Base-by-base conservation (phyloP, 2,888 invertebrate genomes). In the Drosophila siamana region DNA sequence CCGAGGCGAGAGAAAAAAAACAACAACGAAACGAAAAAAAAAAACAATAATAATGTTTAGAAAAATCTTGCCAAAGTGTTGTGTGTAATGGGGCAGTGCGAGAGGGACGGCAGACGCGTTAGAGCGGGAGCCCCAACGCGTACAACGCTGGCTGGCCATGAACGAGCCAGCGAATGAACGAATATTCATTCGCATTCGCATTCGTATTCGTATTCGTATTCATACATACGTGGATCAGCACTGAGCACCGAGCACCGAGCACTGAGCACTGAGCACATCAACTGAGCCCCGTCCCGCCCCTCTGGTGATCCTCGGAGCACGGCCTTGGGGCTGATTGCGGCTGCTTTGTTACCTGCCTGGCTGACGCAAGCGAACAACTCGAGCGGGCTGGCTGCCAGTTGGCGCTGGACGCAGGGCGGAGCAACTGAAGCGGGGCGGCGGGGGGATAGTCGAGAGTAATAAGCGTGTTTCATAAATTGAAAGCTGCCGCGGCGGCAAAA, bases 381-480 rank as follows among this genome's bases (percentile, higher is more conserved):
- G 66, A 74, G 63, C 65, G 75, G 69, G 43, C 75, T 59, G 69
- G 43, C 75, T 59, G 61, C 24, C 70, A 7, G n/a, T 30, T 24
- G 22, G 22, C 15, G 28, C 22, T 22, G 26, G 30, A 3, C 38
- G 19, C 2, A 22, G 16, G 30, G 33, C n/a, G n/a, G n/a, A n/a
- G n/a, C n/a, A n/a, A n/a, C n/a, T n/a, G n/a, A n/a, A n/a, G n/a
- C n/a, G n/a, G n/a, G n/a, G n/a, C n/a, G 28, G 43, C 28, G 47
- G 44, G 63, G 51, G n/a, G n/a, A n/a, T n/a, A 48, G 65, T 16
- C 41, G 19, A 41, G 41, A 52, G 83, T 80, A 82, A 70, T 75
- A 68, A 83, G 86, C 80, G 78, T 76, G 84, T 83, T 83, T 86
- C 80, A 86, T 83, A 83, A 83, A 83, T 78, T 86, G 78, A 83